Base-by-base conservation (phyloP, 2,797 vertebrate species). In the Cetoscarus ocellatus region DNA sequence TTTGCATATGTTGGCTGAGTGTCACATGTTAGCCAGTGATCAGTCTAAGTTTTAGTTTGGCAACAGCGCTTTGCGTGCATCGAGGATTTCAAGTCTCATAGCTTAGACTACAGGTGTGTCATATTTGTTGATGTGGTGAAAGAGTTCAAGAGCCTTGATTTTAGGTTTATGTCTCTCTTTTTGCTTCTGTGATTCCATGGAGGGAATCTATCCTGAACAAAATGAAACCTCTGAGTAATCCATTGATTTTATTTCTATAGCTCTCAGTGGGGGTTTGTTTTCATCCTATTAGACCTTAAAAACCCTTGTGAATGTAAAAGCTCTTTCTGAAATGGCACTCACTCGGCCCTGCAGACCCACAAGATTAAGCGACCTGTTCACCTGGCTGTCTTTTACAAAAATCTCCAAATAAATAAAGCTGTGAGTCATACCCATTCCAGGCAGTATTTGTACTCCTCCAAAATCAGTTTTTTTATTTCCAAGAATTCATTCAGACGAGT, bases 261-360 rank as follows among this genome's bases (percentile, higher is more conserved):
- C 54, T 8, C 36, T 62, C 59, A 17, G 52, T 39, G 43, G 19
- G n/a, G 53, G 59, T 44, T 75, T 45, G 47, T 71, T 71, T 82
- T 79, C 19, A 78, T 65, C 66, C 62, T 67, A 58, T 19, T 40
- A 64, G 17, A 36, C 42, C 36, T 19, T n/a, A 35, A 57, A 47
- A 73, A 64, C 39, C 36, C 27, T 55, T 17, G 27, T 59, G 44
- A 73, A 66, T 44, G 50, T 45, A 40, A 54, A 64, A 59, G 38
- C 13, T 12, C 61, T 19, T 57, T 39, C 72, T 17, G 57, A 57
- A 70, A 58, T 47, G 57, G 48, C 56, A 38, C 42, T 53, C 34
- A 67, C 44, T 64, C 54, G 51, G 5, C 36, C 55, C 47, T 42
- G 44, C 38, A 69, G 74, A 80, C 54, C 67, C 74, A 65, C 45